These are phyloP conservation scores for Xenus cinereus DNA, from an alignment of 2,113 vertebrate genomes.

Conservation along the genomic window DNA sequence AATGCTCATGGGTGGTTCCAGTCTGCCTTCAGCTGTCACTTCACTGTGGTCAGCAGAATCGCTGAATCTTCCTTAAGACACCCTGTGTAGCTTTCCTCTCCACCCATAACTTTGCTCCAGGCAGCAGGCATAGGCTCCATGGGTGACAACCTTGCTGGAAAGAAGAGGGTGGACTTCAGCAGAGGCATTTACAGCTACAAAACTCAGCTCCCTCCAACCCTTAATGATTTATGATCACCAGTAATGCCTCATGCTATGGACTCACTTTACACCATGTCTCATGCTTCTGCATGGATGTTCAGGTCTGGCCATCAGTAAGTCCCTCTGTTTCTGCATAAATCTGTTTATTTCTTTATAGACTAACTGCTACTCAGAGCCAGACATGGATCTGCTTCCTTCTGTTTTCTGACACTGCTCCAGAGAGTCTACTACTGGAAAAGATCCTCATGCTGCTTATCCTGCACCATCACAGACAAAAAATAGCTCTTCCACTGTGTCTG, in stretches of 20 bases:
- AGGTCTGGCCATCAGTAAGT: neutral
- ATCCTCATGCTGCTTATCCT: neutral
- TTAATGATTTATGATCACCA: neutral
- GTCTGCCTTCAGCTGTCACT: neutral
- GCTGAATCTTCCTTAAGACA: neutral
- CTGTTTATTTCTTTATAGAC: neutral
- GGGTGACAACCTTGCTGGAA: neutral
- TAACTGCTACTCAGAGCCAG: neutral
- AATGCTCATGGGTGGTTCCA: fast-evolving
- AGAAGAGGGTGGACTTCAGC: neutral
- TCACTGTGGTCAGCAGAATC: neutral
- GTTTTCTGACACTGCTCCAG: neutral
- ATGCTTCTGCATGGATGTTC: neutral
- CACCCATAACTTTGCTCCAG: neutral
- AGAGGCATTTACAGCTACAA: neutral
- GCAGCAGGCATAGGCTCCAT: neutral
- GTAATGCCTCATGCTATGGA: neutral
- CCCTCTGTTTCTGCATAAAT: neutral
- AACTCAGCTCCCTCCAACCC: neutral
- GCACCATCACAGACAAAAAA: neutral
- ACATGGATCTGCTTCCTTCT: neutral
- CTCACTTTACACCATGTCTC: neutral
- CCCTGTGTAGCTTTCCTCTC: neutral
- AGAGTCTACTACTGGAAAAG: neutral
- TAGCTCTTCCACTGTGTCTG: neutral